A percentile compares a stretch with the other conserved stretches of the same genome.
phyloP scores from a whole-genome alignment of 2,113 vertebrate genomes.

The Jacana jacana region DNA sequence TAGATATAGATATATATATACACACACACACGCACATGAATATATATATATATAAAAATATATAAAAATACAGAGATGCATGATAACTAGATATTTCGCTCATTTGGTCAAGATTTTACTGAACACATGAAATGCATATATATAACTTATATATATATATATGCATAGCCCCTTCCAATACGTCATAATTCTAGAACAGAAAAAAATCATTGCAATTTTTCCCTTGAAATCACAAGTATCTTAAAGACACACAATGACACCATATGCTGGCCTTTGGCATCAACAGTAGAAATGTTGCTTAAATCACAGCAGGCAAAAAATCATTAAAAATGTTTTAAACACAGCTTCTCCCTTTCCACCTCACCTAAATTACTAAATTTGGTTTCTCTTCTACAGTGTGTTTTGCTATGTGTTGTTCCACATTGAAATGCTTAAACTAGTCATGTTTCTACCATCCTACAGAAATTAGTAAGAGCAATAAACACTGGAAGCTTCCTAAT shows the following conservation, averaged over 20 bases:
- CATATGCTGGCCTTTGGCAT: constrained; percentile 53
- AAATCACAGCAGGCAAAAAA: background rate
- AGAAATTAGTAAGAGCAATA: background rate
- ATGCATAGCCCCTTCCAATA: background rate
- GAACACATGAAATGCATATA: background rate
- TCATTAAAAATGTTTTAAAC: background rate
- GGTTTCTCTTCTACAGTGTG: background rate
- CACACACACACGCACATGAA: background rate
- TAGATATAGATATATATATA: background rate
- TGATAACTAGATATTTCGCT: background rate
- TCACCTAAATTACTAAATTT: background rate
- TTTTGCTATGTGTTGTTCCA: background rate
- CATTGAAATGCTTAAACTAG: background rate
- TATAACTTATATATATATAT: background rate
- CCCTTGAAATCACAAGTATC: background rate
- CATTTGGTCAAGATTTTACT: background rate
- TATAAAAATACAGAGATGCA: constrained; percentile 3
- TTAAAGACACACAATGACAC: constrained; percentile 12
- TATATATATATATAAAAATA: background rate
- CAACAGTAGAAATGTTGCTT: background rate
- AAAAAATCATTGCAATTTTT: background rate
- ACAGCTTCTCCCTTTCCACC: background rate
- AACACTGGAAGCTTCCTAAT: background rate
- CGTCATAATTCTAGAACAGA: background rate
- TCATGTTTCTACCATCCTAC: background rate